Conservation (phyloP, 2,113 vertebrate genomes). For the Caracal caracal region DNA sequence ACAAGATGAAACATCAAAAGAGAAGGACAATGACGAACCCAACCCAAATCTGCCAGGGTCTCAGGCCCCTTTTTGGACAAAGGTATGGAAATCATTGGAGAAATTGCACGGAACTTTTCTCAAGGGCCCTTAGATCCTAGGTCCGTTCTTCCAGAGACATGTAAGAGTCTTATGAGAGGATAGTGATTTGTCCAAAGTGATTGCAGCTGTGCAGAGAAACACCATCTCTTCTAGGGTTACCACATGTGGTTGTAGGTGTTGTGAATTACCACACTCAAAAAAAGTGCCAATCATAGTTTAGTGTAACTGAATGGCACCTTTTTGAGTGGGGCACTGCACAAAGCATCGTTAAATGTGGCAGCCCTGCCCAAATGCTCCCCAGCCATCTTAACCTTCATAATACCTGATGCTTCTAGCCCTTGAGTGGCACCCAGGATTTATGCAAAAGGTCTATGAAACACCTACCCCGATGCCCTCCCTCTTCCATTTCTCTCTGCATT, state of each 20-base stretch:
- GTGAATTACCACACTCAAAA: slow-evolving; percentile 56
- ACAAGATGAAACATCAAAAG: not conserved
- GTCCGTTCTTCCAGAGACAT: not conserved
- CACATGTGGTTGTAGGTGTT: not conserved
- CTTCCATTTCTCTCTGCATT: not conserved
- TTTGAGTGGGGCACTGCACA: slow-evolving; percentile 51
- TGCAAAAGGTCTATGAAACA: not conserved
- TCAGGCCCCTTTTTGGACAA: not conserved
- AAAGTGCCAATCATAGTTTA: slow-evolving; percentile 47
- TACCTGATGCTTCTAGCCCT: not conserved
- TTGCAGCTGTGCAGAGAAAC: not conserved
- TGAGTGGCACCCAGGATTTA: not conserved
- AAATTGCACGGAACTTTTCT: not conserved
- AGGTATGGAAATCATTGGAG: not conserved
- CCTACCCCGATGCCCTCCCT: not conserved
- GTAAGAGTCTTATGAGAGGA: not conserved
- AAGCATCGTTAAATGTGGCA: not conserved
- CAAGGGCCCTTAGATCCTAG: not conserved
- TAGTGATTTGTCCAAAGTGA: not conserved
- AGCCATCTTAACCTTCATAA: not conserved
- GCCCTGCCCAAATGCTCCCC: not conserved
- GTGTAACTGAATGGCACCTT: not conserved
- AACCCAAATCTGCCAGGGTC: not conserved
- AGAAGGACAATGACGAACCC: not conserved
- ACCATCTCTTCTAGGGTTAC: not conserved